A percentile compares a stretch with the other conserved stretches of the same genome.
Conservation (phyloP, 35 echinoderm and acorn worm species). For the Strongylocentrotus purpuratus region DNA sequence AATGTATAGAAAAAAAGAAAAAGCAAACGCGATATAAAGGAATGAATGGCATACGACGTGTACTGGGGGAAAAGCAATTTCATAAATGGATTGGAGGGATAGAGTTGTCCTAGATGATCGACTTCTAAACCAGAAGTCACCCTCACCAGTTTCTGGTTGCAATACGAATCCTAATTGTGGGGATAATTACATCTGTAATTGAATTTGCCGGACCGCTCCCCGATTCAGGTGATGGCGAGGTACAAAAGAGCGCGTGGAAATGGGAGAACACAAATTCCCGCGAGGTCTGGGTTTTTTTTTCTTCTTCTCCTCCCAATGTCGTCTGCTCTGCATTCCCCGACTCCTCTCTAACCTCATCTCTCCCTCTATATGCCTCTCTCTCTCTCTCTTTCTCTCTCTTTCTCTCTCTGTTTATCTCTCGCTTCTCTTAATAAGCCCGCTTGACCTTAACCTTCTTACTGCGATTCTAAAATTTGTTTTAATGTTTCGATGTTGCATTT, state of each 20-base stretch:
- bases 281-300: background rate
- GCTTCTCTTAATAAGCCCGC: background rate
- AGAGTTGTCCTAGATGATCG: slow-evolving; percentile 8
- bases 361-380: too few relatives aligned
- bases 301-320: background rate
- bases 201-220: slow-evolving; percentile 34
- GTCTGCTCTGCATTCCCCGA: background rate
- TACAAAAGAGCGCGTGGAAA: slow-evolving; percentile 44
- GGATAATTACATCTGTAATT: slow-evolving; percentile 50
- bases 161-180: slow-evolving; percentile 46
- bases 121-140: slow-evolving; percentile 23
- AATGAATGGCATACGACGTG: background rate
- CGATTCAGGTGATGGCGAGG: background rate
- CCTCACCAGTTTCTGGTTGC: background rate
- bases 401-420: too few relatives aligned
- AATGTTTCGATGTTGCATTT: too few relatives aligned
- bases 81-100: slow-evolving; percentile 23
- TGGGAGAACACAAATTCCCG: slow-evolving; percentile 31
- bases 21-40: background rate
- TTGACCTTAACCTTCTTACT: too few relatives aligned
- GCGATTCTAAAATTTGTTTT: too few relatives aligned
- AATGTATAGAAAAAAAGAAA: background rate
- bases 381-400: too few relatives aligned
- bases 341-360: background rate
- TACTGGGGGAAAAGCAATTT: slow-evolving; percentile 20